Base-by-base conservation (phyloP, 2,888 invertebrate species). In the Nomada goodeniana region DNA sequence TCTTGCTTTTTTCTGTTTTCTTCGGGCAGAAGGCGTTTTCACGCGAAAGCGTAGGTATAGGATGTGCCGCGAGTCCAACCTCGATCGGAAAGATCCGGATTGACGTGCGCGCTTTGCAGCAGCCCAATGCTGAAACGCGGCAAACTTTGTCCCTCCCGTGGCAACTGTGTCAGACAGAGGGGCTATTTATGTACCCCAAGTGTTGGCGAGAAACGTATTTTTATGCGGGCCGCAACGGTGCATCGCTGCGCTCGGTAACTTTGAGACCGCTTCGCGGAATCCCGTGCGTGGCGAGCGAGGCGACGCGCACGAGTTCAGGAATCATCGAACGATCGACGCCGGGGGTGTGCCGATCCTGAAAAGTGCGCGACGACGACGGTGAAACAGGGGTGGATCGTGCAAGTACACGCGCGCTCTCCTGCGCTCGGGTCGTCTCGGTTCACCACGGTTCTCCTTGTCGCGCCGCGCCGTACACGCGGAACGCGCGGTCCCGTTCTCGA, bases 401-500 rank as follows among this genome's bases (percentile, higher is more conserved):
- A 52, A 18, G 42, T 60, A 47, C 7, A 29, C 18, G 11, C 42
- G 52, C 15, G 23, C 72, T 72, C 68, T 20, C 20, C 70, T 50
- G 13, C 13, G 67, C 23, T 44, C 29, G 26, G 29, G 26, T 23
- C 60, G 68, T 11, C 60, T 44, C 42, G 57, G 63, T 55, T 65
- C 53, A 36, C 36, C 36, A 1, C 36, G 36, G 36, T 7, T 36
- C 36, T 36, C 36, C 36, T 36, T 36, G 36, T 36, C 36, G 36
- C 36, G 36, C 36, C 36, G 36, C 53, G n/a, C 20, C 67, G 53
- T 15, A 23, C 55, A 42, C 61, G 68, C 53, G 68, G 55, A 42
- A 68, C 72, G 59, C 77, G 76, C 68, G 67, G 68, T 76, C 63
- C 36, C 79, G 53, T 79, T 52, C 87, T 86, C 80, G 76, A 82